Conservation (phyloP, 1,140 invertebrate species). For the Neoseiulus cucumeris region DNA sequence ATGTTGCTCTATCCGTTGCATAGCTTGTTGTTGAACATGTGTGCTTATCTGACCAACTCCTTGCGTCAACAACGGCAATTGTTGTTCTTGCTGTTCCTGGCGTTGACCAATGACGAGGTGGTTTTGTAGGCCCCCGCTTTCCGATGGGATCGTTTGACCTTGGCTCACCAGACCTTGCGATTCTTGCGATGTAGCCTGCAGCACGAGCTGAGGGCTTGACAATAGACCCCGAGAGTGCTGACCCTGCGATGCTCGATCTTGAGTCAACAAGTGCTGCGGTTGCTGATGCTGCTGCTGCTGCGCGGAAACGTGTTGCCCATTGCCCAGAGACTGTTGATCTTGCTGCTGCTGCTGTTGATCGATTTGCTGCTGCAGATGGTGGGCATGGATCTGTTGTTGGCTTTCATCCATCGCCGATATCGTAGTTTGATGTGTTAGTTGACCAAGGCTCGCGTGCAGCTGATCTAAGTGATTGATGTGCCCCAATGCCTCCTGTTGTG, state of each 20-base stretch:
- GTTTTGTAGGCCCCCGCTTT: too few relatives aligned
- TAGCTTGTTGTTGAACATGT: neutral
- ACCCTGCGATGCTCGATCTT: neutral
- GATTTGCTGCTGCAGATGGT: neutral
- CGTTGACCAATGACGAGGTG: neutral
- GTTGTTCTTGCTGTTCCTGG: neutral
- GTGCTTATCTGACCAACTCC: neutral
- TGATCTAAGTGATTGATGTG: neutral
- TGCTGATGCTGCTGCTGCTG: neutral
- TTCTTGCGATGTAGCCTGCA: too few relatives aligned
- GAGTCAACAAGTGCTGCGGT: neutral
- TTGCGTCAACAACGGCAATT: neutral
- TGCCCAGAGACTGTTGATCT: neutral
- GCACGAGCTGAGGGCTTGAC: too few relatives aligned
- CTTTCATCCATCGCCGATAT: neutral
- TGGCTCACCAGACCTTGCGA: too few relatives aligned
- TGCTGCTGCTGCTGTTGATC: neutral
- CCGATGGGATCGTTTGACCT: too few relatives aligned
- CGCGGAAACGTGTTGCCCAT: neutral
- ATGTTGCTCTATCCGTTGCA: neutral
- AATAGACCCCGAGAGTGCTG: neutral
- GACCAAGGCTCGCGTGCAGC: constrained; percentile 1
- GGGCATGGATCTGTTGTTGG: neutral
- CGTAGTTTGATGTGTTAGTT: neutral
- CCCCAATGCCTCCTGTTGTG: neutral